phyloP scores from a whole-genome alignment of 2,113 vertebrate species.

The Aptenodytes patagonicus region DNA sequence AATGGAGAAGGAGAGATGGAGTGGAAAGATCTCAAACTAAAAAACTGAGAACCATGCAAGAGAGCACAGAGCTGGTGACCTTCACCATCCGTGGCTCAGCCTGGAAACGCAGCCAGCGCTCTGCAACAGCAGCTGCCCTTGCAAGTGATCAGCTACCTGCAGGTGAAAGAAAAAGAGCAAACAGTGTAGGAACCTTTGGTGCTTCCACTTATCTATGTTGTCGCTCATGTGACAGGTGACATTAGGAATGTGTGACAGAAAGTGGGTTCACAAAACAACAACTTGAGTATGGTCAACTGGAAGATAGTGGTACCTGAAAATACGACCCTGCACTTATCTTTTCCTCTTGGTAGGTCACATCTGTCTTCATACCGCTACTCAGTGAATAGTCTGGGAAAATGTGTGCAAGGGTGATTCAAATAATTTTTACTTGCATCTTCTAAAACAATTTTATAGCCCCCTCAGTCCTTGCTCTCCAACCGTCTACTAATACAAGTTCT shows the following conservation, averaged over 20 bases:
- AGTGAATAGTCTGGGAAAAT: background rate
- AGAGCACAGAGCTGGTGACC: background rate
- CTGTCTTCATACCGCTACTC: background rate
- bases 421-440: background rate
- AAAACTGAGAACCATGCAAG: background rate
- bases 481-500: background rate
- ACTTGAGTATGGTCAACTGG: background rate
- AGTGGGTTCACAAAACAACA: background rate
- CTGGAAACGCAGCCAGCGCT: rapidly evolving
- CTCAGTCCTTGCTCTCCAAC: background rate
- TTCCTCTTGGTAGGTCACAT: background rate
- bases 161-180: background rate
- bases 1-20: background rate
- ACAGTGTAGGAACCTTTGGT: background rate
- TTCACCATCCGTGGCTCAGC: rapidly evolving
- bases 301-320: background rate
- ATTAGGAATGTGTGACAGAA: background rate
- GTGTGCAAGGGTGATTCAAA: background rate
- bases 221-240: rapidly evolving
- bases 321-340: rapidly evolving
- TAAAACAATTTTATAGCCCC: background rate
- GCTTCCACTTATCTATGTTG: background rate
- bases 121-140: background rate
- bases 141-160: background rate
- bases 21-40: background rate